phyloP scores from a whole-genome alignment of 2,113 vertebrate species.

The Nothocercus nigrocapillus region DNA sequence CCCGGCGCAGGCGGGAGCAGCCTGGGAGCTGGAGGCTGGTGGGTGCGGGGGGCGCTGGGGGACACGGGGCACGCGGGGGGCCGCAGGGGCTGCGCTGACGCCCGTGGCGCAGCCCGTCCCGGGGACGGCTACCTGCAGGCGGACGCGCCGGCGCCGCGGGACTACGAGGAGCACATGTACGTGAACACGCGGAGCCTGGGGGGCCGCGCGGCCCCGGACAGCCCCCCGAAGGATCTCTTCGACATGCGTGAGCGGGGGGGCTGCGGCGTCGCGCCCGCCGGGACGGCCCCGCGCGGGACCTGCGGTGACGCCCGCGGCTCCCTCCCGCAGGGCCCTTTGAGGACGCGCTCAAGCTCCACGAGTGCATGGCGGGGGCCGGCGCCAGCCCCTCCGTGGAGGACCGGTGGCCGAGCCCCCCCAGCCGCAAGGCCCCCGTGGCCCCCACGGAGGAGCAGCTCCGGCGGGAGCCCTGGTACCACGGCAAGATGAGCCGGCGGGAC shows the following conservation, averaged over 20 bases:
- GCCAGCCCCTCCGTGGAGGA: slow-evolving; percentile 78
- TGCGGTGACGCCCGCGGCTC: fast-evolving
- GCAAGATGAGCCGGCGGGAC: slow-evolving; percentile 91
- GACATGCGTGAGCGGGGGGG: slow-evolving; percentile 91
- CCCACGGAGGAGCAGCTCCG: slow-evolving; percentile 93
- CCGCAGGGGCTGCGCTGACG: background rate
- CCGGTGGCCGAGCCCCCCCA: slow-evolving; percentile 91
- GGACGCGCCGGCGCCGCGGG: slow-evolving; percentile 79
- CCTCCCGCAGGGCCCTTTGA: slow-evolving; percentile 88
- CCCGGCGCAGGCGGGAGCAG: background rate
- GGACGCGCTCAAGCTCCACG: slow-evolving; percentile 92
- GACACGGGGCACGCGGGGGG: fast-evolving
- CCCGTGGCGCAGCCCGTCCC: slow-evolving; percentile 47
- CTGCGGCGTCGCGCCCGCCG: background rate
- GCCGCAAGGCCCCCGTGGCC: slow-evolving; percentile 87
- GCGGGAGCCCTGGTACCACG: slow-evolving; percentile 93
- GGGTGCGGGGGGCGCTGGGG: background rate
- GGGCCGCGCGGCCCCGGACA: slow-evolving; percentile 50
- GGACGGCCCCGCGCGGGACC: too few species aligned
- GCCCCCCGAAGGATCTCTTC: slow-evolving; percentile 94
- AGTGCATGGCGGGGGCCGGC: slow-evolving; percentile 42
- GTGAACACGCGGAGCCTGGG: slow-evolving; percentile 93
- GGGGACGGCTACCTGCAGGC: slow-evolving; percentile 91
- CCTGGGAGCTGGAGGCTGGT: slow-evolving; percentile 75
- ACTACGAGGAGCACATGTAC: slow-evolving; percentile 95